Percentiles rank a stretch among this genome's conserved stretches.
These are phyloP conservation scores for Lottia scabra DNA, from an alignment of 2,888 invertebrate genomes.

Conservation along the genomic window DNA sequence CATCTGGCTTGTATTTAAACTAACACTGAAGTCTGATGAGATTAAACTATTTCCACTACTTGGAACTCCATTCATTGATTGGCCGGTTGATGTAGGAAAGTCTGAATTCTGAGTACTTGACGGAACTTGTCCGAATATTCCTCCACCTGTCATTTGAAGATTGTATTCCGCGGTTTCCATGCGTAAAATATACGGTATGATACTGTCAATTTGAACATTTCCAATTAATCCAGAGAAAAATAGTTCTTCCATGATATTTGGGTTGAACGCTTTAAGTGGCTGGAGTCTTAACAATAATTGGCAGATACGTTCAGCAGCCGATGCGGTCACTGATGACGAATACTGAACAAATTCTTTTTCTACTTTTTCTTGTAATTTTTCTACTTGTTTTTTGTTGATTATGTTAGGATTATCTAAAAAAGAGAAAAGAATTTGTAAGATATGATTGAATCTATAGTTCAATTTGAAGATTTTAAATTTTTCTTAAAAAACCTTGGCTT, in stretches of 20 bases:
- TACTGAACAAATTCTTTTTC: slow-evolving; percentile 74
- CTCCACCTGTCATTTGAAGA: slow-evolving; percentile 60
- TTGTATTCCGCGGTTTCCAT: slow-evolving; percentile 71
- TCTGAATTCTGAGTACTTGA: slow-evolving; percentile 6
- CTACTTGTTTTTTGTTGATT: slow-evolving; percentile 72
- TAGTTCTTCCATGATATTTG: slow-evolving; percentile 93
- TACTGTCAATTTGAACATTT: slow-evolving; percentile 94
- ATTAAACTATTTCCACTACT: background rate
- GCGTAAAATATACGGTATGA: slow-evolving; percentile 90
- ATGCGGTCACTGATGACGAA: slow-evolving; percentile 42
- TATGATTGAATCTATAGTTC: too few species aligned
- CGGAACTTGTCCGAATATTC: slow-evolving; percentile 20
- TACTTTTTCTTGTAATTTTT: slow-evolving; percentile 76
- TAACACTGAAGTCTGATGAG: background rate
- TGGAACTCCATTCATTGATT: background rate
- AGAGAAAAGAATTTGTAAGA: background rate
- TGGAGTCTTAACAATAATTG: slow-evolving; percentile 78
- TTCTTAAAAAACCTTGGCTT: too few species aligned
- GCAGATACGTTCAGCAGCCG: slow-evolving; percentile 89
- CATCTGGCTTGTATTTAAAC: background rate
- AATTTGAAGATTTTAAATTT: too few species aligned
- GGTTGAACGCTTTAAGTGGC: slow-evolving; percentile 68
- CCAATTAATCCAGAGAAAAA: slow-evolving; percentile 94
- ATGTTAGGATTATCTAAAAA: slow-evolving; percentile 72
- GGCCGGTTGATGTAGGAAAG: slow-evolving; percentile 7